Percentiles rank a stretch among this genome's conserved stretches.
These are phyloP conservation scores for Thymelicus sylvestris DNA, from an alignment of 2,888 invertebrate species.

Conservation along the genomic window DNA sequence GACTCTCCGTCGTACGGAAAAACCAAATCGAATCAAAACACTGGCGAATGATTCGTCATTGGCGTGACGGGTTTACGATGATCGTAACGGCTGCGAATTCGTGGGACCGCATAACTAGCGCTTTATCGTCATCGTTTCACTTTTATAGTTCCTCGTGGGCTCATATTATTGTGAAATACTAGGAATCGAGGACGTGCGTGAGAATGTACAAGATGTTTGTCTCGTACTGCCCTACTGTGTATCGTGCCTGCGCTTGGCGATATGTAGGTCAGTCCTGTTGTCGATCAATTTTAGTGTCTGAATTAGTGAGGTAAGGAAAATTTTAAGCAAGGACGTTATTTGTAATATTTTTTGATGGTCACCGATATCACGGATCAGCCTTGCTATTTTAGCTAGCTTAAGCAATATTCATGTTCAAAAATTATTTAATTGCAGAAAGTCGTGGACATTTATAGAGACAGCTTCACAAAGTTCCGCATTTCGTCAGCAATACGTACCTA, in stretches of 20 bases:
- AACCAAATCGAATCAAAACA: constrained; percentile 44
- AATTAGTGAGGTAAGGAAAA: no score
- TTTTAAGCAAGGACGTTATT: no score
- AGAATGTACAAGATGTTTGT: neutral
- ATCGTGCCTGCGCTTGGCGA: no score
- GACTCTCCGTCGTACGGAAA: constrained; percentile 33
- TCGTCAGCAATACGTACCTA: neutral
- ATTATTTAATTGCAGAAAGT: no score
- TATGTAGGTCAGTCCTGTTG: no score
- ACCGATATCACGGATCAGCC: no score
- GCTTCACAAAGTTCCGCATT: neutral
- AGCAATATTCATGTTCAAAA: no score
- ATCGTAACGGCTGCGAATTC: constrained; percentile 18
- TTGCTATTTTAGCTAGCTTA: no score
- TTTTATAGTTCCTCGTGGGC: constrained; percentile 26
- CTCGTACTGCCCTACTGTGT: no score
- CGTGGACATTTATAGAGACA: no score
- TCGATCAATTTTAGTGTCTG: no score
- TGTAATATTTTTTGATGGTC: no score
- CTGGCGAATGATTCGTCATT: constrained; percentile 43
- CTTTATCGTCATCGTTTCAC: constrained; percentile 21
- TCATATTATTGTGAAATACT: constrained; percentile 8
- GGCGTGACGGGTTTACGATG: constrained; percentile 42
- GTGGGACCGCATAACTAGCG: constrained; percentile 19
- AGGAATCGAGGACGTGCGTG: neutral